Evolutionary conservation across 2,113 vertebrate genomes (phyloP), one percentile per base, ranked within the genome.

Genomic region (Lontra canadensis): DNA sequence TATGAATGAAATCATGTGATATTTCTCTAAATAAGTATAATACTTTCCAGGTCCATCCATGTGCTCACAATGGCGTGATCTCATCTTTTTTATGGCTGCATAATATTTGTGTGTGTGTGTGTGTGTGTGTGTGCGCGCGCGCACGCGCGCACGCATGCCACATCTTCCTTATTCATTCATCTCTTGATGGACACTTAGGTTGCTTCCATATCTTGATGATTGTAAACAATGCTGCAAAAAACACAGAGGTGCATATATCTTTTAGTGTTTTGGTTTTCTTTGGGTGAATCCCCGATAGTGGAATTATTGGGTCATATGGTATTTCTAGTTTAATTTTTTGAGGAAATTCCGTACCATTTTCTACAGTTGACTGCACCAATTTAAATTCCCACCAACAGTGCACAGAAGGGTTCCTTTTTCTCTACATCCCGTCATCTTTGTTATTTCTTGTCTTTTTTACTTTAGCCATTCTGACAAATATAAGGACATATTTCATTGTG

Each of bases 91-190:
- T 76, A 47, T 47, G 42, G 15, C 74, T 47, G 15, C 74, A 78
- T 78, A 78, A 78, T 47, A 78, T 3, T 42, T 47, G 25, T 74
- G 36, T 25, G 71, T 74, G 73, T 74, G 23, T 5, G 73, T 29
- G 26, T 5, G 73, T 29, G 14, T 47, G 25, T 74, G n/a, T 25
- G 71, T 74, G 73, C 31, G 73, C 5, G 15, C 18, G 39, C 6
- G 10, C 5, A 13, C 5, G 15, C 18, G 39, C 6, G 10, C 5
- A 13, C 7, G 36, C 3, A 1, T 6, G 25, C 74, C 42, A 47
- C 74, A 78, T 18, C 42, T 78, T 78, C 14, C 42, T 78, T 47
- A 47, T 31, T 26, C 74, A 78, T 78, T 78, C 42, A 2, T 31
- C 74, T 78, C 17, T 78, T 47, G 42, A 47, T 78, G 74, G 42